Conservation (phyloP, 2,888 invertebrate genomes). For the Coremacera marginata region DNA sequence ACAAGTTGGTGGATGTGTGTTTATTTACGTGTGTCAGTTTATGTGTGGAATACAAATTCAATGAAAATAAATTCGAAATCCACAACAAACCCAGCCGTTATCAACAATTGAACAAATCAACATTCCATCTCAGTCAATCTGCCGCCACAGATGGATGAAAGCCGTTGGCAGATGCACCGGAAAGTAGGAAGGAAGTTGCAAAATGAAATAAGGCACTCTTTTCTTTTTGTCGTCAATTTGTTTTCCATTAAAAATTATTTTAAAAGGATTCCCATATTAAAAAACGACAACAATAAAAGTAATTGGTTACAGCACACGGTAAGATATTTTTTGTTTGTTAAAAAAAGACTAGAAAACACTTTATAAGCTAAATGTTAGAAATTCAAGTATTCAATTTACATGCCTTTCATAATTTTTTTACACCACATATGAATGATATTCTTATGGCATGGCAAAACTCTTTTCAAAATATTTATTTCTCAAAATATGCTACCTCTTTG, state of each 20-base stretch:
- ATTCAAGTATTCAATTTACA: too few relatives aligned
- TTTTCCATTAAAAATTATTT: conserved; percentile 24
- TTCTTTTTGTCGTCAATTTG: conserved; percentile 22
- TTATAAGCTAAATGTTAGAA: too few relatives aligned
- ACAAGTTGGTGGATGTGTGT: not conserved
- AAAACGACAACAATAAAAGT: not conserved
- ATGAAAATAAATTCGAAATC: not conserved
- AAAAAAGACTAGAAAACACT: not conserved
- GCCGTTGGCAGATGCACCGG: not conserved
- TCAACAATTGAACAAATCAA: not conserved
- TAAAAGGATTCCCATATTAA: not conserved
- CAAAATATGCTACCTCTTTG: too few relatives aligned
- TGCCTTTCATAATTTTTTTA: too few relatives aligned
- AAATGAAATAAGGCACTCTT: conserved; percentile 6
- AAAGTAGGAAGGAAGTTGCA: conserved; percentile 11
- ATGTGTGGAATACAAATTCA: too few relatives aligned
- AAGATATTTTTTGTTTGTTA: not conserved
- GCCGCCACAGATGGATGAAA: not conserved
- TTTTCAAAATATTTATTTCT: too few relatives aligned
- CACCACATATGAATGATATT: too few relatives aligned
- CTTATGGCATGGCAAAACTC: too few relatives aligned
- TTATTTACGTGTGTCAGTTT: too few relatives aligned
- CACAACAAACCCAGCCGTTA: not conserved
- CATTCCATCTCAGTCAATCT: not conserved
- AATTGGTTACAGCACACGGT: not conserved